Percentiles rank a stretch among this genome's conserved stretches.
These are phyloP conservation scores for Agrotis segetum DNA, from an alignment of 2,888 invertebrate species.

Conservation along the genomic window DNA sequence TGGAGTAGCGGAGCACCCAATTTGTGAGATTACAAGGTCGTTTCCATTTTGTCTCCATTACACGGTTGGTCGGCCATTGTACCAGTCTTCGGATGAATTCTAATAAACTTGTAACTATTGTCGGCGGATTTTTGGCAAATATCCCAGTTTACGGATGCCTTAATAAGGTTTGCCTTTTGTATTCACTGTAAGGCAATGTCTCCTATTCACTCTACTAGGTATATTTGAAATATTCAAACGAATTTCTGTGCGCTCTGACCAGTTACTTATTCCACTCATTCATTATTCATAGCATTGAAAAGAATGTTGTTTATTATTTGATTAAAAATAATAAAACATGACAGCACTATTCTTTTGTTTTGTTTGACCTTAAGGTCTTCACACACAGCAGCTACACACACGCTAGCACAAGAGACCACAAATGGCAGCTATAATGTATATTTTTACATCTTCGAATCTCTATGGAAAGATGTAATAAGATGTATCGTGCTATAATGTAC, in stretches of 20 bases:
- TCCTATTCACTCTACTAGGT: slow-evolving; percentile 4
- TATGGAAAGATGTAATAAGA: no score
- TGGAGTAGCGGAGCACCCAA: slow-evolving; percentile 63
- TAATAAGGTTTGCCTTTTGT: slow-evolving; percentile 39
- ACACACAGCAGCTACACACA: no score
- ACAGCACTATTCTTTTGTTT: no score
- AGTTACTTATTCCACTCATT: neutral
- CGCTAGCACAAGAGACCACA: no score
- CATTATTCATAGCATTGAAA: no score
- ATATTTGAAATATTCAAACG: neutral
- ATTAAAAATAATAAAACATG: no score
- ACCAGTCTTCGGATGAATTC: slow-evolving; percentile 48
- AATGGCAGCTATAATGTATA: no score
- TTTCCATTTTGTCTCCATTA: slow-evolving; percentile 68
- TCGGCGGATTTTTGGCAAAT: slow-evolving; percentile 38
- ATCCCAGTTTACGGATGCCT: slow-evolving; percentile 41
- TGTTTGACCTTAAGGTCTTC: no score
- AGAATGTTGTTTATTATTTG: no score
- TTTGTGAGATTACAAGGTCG: slow-evolving; percentile 68
- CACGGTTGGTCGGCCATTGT: slow-evolving; percentile 48
- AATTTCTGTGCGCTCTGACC: slow-evolving; percentile 7
- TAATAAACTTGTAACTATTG: slow-evolving; percentile 61
- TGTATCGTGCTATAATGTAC: no score
- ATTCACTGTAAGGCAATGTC: slow-evolving; percentile 10
- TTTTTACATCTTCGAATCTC: no score